phyloP scores from a whole-genome alignment of 2,888 invertebrate species.

The Ectemnius cavifrons region DNA sequence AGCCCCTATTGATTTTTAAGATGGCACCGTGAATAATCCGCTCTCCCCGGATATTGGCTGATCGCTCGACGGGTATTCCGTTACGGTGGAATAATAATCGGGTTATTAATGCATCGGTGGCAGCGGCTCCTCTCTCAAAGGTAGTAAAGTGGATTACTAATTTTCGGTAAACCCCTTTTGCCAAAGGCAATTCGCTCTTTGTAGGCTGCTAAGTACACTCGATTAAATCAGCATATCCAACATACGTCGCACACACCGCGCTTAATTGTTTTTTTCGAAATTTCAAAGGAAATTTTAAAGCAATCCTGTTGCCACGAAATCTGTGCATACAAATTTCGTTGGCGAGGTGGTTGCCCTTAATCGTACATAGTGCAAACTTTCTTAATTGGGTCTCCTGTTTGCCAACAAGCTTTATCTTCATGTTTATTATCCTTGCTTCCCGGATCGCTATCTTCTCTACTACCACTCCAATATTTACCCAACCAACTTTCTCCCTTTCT shows the following conservation, averaged over 20 bases:
- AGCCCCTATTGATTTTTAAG: constrained; percentile 7
- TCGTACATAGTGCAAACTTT: constrained; percentile 11
- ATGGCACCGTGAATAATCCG: not conserved
- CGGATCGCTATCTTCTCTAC: constrained; percentile 18
- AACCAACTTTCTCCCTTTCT: constrained; percentile 41
- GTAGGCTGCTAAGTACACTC: no score
- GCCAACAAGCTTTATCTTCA: constrained; percentile 27
- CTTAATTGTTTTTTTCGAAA: no score
- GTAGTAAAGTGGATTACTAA: constrained; percentile 4
- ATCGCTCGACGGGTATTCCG: not conserved
- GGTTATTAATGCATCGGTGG: constrained; percentile 18
- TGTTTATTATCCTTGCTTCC: constrained; percentile 32
- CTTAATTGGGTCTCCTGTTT: constrained; percentile 13
- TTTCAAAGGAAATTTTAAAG: no score
- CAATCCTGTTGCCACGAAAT: no score
- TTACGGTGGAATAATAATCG: constrained; percentile 21
- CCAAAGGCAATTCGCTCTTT: no score
- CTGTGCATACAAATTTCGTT: no score
- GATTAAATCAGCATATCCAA: no score
- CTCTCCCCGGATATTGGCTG: not conserved
- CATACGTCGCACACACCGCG: no score
- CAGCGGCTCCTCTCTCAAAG: not conserved
- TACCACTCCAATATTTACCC: constrained; percentile 17
- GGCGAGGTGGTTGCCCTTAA: not conserved
- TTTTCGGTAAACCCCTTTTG: constrained; percentile 7